phyloP scores from a whole-genome alignment of 2,113 vertebrate genomes.

The Lucifuga dentata region DNA sequence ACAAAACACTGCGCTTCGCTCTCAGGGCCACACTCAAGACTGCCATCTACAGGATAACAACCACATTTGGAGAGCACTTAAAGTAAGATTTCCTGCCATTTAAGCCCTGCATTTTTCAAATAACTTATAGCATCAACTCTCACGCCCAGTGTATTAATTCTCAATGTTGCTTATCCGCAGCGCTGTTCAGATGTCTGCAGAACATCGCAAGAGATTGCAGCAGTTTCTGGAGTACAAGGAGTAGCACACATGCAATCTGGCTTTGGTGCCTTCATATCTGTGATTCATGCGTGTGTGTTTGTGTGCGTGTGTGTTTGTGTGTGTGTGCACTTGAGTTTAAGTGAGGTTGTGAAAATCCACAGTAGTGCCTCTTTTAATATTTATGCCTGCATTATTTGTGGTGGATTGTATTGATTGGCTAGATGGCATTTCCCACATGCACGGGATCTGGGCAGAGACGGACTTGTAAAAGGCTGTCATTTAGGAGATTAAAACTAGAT shows the following conservation, averaged over 20 bases:
- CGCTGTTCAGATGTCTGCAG: constrained; percentile 91
- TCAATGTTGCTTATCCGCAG: constrained; percentile 72
- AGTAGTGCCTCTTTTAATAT: constrained; percentile 59
- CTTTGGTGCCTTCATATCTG: constrained; percentile 23
- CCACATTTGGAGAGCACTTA: constrained; percentile 93
- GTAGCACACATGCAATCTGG: constrained; percentile 65
- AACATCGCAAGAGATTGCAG: constrained; percentile 95
- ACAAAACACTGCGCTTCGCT: constrained; percentile 94
- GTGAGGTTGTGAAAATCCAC: constrained; percentile 20
- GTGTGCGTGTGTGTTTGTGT: constrained; percentile 1
- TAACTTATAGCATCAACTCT: not conserved
- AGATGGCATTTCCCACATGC: constrained; percentile 20
- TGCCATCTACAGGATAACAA: constrained; percentile 93
- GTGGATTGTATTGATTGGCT: constrained; percentile 25
- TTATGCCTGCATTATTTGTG: constrained; percentile 31
- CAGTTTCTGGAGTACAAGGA: constrained; percentile 98
- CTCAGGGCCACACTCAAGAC: constrained; percentile 94
- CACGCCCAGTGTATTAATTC: not conserved
- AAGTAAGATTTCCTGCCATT: constrained; percentile 82
- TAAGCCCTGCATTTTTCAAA: not conserved
- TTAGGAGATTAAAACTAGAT: constrained; percentile 16
- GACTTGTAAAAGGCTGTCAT: not conserved
- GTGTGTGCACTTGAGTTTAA: constrained; percentile 6
- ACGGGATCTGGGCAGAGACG: not conserved
- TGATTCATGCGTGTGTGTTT: constrained; percentile 7